These are phyloP conservation scores for Coleophora deauratella DNA, from an alignment of 2,888 invertebrate genomes.

Conservation along the genomic window DNA sequence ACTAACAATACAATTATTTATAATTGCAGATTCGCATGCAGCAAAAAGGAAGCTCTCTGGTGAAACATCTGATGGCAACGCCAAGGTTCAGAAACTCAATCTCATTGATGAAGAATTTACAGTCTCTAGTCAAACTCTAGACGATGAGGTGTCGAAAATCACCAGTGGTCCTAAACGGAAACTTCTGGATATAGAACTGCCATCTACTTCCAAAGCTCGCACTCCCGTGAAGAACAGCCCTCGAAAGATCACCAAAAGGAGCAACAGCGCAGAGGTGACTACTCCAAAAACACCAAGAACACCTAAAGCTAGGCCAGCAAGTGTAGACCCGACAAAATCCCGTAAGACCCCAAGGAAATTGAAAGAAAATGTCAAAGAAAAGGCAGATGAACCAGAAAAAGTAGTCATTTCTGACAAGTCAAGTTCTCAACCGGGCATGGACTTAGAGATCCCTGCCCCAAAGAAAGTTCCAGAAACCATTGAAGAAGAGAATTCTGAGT, in stretches of 20 bases:
- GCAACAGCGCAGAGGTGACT: conserved; percentile 50
- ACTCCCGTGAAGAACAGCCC: conserved; percentile 52
- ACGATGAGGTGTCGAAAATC: conserved; percentile 54
- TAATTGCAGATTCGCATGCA: conserved; percentile 13
- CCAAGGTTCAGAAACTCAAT: conserved; percentile 55
- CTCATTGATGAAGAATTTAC: conserved; percentile 31
- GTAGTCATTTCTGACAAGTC: conserved; percentile 26
- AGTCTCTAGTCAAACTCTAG: conserved; percentile 43
- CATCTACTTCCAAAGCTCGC: conserved; percentile 44
- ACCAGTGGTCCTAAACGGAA: conserved; percentile 36
- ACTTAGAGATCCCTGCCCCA: conserved; percentile 40
- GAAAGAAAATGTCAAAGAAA: conserved; percentile 23
- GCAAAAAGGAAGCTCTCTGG: conserved; percentile 53
- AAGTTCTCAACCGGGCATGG: conserved; percentile 37
- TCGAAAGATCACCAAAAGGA: conserved; percentile 43
- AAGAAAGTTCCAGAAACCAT: conserved; percentile 39
- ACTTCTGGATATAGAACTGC: conserved; percentile 31
- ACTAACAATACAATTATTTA: no score
- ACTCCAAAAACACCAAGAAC: conserved; percentile 51
- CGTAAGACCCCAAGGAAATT: conserved; percentile 38
- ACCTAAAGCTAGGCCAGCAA: conserved; percentile 49
- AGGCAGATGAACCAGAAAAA: conserved; percentile 14
- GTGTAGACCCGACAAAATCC: conserved; percentile 45
- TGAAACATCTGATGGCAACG: conserved; percentile 30
- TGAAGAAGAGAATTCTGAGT: conserved; percentile 40